phyloP scores from a whole-genome alignment of 2,113 vertebrate species.

The Uria lomvia region DNA sequence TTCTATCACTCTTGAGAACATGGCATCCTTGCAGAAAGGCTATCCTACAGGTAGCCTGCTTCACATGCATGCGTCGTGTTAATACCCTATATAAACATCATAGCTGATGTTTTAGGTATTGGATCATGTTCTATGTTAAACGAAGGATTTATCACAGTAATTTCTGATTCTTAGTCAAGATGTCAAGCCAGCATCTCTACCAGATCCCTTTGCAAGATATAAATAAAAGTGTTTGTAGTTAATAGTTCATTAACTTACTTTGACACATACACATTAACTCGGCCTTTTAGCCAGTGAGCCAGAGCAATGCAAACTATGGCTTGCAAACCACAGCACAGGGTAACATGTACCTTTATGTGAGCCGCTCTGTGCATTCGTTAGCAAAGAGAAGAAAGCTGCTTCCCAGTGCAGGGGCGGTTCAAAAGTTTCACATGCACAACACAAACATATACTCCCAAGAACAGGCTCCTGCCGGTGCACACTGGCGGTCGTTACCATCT shows the following conservation, averaged over 20 bases:
- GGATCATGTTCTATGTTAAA: background rate
- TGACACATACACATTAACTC: background rate
- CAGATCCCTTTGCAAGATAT: background rate
- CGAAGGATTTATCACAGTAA: background rate
- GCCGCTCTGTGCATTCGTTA: rapidly evolving
- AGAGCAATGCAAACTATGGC: background rate
- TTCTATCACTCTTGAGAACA: background rate
- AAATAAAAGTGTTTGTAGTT: background rate
- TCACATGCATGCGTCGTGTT: background rate
- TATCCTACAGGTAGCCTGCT: background rate
- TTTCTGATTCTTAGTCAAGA: background rate
- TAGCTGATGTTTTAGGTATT: background rate
- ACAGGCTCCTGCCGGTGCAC: background rate
- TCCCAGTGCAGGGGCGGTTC: rapidly evolving
- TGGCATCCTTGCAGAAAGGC: background rate
- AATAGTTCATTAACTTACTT: background rate
- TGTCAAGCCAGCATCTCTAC: background rate
- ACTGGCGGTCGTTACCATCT: background rate
- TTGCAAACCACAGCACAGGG: background rate
- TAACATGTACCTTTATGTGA: background rate
- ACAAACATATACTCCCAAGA: background rate
- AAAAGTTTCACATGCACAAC: background rate
- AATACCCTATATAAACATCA: background rate
- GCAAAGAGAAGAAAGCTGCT: background rate
- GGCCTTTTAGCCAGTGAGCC: background rate